phyloP scores from a whole-genome alignment of 1,140 invertebrate genomes.

The Leptinotarsa undecemlineata region DNA sequence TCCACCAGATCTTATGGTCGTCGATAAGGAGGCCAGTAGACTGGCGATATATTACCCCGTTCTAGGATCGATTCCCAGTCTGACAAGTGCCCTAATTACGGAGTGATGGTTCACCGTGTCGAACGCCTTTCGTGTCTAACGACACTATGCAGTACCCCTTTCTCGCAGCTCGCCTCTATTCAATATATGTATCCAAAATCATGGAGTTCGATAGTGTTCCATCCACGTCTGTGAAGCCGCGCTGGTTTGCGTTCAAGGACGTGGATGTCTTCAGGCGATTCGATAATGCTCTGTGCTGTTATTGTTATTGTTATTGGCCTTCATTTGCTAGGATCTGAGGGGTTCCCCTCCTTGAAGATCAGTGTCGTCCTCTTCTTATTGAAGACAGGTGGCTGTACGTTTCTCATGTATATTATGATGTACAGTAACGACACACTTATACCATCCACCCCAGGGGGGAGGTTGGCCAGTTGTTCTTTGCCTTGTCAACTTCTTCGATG shows the following conservation, averaged over 20 bases:
- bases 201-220: background rate
- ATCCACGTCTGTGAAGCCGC: too few species aligned
- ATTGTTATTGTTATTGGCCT: too few species aligned
- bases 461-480: too few species aligned
- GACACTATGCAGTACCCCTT: too few species aligned
- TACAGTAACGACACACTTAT: slow-evolving; percentile 27
- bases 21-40: background rate
- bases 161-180: background rate
- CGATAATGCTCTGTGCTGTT: too few species aligned
- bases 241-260: too few species aligned
- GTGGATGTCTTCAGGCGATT: too few species aligned
- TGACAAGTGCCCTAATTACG: slow-evolving; percentile 14
- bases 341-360: too few species aligned
- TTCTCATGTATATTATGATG: slow-evolving; percentile 22
- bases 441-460: slow-evolving; percentile 31
- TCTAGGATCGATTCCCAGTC: slow-evolving; percentile 22
- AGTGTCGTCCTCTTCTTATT: too few species aligned
- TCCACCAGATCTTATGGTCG: background rate
- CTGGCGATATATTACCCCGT: background rate
- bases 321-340: too few species aligned
- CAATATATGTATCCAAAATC: background rate
- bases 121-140: too few species aligned
- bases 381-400: background rate
- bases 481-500: too few species aligned
- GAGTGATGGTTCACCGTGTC: background rate